Base-by-base conservation (phyloP, 2,113 vertebrate species). In the Callospermophilus lateralis region DNA sequence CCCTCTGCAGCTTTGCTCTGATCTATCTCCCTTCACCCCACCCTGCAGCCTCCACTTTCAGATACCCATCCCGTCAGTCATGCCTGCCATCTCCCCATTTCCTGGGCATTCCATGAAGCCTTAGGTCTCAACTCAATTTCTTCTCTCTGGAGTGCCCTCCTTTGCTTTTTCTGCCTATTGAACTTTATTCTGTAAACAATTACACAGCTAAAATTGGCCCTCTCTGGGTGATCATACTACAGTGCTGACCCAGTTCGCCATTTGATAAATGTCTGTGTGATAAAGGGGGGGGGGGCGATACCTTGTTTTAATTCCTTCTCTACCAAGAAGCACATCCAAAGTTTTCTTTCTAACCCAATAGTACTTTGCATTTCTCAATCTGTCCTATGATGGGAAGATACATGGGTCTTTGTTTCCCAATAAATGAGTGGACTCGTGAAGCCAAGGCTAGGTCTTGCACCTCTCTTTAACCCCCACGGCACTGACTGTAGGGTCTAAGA, bases 141-240 rank as follows among this genome's bases (percentile, higher is more conserved):
- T 90, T 11, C 16, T 73, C 45, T 63, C 77, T 81, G 19, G 15
- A 87, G 42, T 92, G 32, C 55, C 45, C 51, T 84, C 55, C 39
- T 79, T 80, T 85, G 67, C 26, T 24, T 85, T 84, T 80, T 73
- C 68, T 81, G 9, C 51, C 42, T 92, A 26, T 48, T 90, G 55
- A 95, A 95, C 45, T 79, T 93, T 94, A 81, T 90, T 96, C 55
- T 78, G 39, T 87, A 97, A 96, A 94, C 90, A 92, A 90, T 92
- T 76, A 77, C 92, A 81, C 77, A 89, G 45, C 67, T 70, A n/a
- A 95, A 87, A 89, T 30, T 83, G 92, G 34, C 42, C 61, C 58
- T 85, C 53, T n/a, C 20, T 28, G 37, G 51, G 28, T 78, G 32
- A 67, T 84, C 72, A 45, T 45, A 42, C 37, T 6, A 67, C 7